Evolutionary conservation across 1,140 invertebrate genomes (phyloP).

Genomic region (Drosophila oshimai): DNA sequence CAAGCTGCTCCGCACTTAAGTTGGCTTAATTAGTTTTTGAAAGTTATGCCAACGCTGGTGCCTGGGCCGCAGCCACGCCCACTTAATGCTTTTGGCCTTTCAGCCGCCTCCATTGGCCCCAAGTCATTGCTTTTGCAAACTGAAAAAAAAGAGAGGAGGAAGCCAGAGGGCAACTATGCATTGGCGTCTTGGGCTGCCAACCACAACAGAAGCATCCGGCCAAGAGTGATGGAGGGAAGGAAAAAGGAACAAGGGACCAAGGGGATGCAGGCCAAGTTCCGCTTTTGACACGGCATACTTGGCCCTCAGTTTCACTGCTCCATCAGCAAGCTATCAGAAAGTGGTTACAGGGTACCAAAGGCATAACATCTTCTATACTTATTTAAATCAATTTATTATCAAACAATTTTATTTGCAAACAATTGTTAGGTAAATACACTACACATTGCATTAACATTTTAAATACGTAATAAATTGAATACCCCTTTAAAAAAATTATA

Average conservation of each 20-base stretch:
- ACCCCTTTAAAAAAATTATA: neutral
- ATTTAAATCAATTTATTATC: no score
- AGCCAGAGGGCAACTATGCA: conserved; percentile 25
- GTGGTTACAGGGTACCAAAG: conserved; percentile 11
- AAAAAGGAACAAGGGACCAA: no score
- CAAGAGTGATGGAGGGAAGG: conserved; percentile 20
- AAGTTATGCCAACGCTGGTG: conserved; percentile 73
- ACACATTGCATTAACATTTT: no score
- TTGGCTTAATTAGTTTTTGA: conserved; percentile 82
- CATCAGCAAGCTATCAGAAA: conserved; percentile 15
- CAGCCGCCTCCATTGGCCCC: conserved; percentile 20
- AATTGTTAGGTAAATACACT: no score
- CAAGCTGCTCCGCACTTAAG: conserved; percentile 71
- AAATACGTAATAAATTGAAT: no score
- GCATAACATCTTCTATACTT: no score
- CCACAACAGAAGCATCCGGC: conserved; percentile 52
- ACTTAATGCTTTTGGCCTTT: conserved; percentile 61
- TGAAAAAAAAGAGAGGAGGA: neutral
- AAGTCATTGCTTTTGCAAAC: conserved; percentile 48
- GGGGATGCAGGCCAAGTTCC: conserved; percentile 8
- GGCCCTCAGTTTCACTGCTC: conserved; percentile 7
- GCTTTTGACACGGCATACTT: conserved; percentile 20
- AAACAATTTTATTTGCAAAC: no score
- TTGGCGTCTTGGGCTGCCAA: conserved; percentile 40
- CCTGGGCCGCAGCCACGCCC: conserved; percentile 53